Evolutionary conservation across 1,140 invertebrate genomes (phyloP).

Genomic region (Drosophila lacteicornis): DNA sequence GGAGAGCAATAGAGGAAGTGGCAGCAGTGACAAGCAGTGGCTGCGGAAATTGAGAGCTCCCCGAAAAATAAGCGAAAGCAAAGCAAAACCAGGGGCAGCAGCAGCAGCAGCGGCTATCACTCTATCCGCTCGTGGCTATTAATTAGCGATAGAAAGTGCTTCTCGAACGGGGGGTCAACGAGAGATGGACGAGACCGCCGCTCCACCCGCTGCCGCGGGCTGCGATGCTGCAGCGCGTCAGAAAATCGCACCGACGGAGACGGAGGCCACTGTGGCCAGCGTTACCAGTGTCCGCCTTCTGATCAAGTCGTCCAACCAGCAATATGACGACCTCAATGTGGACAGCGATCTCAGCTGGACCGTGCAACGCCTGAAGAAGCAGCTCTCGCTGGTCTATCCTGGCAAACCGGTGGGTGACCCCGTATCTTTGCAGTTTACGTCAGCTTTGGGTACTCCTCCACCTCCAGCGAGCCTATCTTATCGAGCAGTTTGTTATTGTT

Average conservation of each 20-base stretch:
- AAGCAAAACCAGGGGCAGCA: constrained; percentile 11
- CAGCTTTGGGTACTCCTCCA: constrained; percentile 8
- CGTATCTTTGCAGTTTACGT: constrained; percentile 19
- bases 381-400: constrained; percentile 93
- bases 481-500: constrained; percentile 44
- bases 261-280: constrained; percentile 7
- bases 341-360: constrained; percentile 93
- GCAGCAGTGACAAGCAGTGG: constrained; percentile 30
- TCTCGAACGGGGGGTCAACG: constrained; percentile 18
- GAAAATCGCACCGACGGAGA: constrained; percentile 38
- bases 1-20: constrained; percentile 39
- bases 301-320: constrained; percentile 95
- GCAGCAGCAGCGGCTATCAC: constrained; percentile 5
- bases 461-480: constrained; percentile 22
- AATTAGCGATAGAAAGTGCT: constrained; percentile 57
- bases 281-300: constrained; percentile 86
- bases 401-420: constrained; percentile 92
- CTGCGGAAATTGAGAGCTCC: constrained; percentile 12
- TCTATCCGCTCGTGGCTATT: constrained; percentile 42
- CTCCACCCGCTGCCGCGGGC: constrained; percentile 70
- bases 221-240: constrained; percentile 69
- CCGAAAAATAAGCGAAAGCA: constrained; percentile 22
- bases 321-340: constrained; percentile 94
- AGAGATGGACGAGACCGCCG: constrained; percentile 70
- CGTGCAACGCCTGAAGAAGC: constrained; percentile 92